phyloP scores from a whole-genome alignment of 37 sponge, comb jelly and placozoan species.

The Ephydatia muelleri region DNA sequence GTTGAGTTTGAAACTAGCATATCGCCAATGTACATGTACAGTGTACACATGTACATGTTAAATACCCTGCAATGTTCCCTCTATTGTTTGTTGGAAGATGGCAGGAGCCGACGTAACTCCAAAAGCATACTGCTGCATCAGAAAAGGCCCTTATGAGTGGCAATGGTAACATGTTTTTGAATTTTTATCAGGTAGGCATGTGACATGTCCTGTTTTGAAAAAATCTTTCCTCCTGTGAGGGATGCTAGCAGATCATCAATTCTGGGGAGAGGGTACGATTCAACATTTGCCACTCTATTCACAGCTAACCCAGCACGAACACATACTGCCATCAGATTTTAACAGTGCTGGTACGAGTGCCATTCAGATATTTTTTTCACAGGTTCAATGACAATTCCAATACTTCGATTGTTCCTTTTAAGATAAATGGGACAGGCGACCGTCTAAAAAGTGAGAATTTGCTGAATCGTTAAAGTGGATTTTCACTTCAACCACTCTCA shows the following conservation, averaged over 20 bases:
- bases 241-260: too few relatives aligned
- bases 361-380: constrained; percentile 4
- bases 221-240: too few relatives aligned
- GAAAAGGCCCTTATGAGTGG: too few relatives aligned
- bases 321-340: constrained; percentile 13
- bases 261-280: too few relatives aligned
- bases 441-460: background rate
- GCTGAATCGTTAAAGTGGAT: background rate
- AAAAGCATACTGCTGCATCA: too few relatives aligned
- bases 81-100: too few relatives aligned
- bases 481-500: background rate
- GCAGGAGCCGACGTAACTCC: too few relatives aligned
- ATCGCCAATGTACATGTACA: background rate
- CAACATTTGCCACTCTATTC: background rate
- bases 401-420: background rate
- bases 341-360: constrained; percentile 7
- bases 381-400: background rate
- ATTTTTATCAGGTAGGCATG: too few relatives aligned
- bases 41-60: too few relatives aligned
- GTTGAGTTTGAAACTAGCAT: background rate
- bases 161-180: too few relatives aligned
- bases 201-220: too few relatives aligned
- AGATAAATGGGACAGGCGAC: background rate
- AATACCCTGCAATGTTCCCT: too few relatives aligned
- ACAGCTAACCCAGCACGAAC: constrained; percentile 49